These are phyloP conservation scores for Pagrus major DNA, from an alignment of 2,113 vertebrate genomes.

Conservation along the genomic window DNA sequence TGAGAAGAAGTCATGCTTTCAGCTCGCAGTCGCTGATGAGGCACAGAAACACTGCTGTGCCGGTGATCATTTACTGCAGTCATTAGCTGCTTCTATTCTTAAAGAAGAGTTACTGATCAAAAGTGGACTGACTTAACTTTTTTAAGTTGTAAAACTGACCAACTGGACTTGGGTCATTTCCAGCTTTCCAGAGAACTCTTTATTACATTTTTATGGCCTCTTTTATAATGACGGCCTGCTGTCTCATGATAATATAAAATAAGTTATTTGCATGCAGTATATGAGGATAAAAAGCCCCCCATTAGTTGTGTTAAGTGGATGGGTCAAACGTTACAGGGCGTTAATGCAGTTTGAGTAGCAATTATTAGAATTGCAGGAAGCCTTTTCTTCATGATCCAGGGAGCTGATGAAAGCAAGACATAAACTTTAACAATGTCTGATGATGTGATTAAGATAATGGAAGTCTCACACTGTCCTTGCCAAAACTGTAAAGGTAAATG, in stretches of 20 bases:
- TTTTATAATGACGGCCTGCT: not conserved
- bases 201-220: not conserved
- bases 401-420: conserved; percentile 7
- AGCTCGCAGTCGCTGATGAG: conserved; percentile 8
- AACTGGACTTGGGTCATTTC: not conserved
- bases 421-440: not conserved
- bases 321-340: not conserved
- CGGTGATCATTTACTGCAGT: not conserved
- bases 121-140: not conserved
- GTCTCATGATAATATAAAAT: not conserved
- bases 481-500: not conserved
- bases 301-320: conserved; percentile 13
- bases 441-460: not conserved
- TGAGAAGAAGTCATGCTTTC: conserved; percentile 38
- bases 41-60: conserved; percentile 8
- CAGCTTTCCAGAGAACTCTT: not conserved
- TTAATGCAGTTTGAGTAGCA: conserved; percentile 23
- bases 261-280: not conserved
- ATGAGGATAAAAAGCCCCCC: conserved; percentile 11
- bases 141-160: not conserved
- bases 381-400: not conserved
- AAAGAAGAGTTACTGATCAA: not conserved
- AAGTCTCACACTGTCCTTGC: too few relatives aligned
- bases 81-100: not conserved
- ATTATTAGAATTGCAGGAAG: conserved; percentile 5